Evolutionary conservation across 2,113 vertebrate genomes (phyloP), one percentile per base, ranked within the genome.

Genomic region (Thryonomys swinderianus): DNA sequence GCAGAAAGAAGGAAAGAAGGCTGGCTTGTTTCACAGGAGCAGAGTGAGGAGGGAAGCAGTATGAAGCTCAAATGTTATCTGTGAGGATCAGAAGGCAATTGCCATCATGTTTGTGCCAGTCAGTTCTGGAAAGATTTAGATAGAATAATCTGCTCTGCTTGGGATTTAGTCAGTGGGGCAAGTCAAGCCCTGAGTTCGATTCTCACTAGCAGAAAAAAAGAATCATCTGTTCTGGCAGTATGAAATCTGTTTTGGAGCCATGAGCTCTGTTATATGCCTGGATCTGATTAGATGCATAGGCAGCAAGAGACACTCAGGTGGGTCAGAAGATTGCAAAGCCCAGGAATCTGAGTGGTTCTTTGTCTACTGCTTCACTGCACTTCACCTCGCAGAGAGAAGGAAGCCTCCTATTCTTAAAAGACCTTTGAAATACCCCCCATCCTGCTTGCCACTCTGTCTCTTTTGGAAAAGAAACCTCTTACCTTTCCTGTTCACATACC

Each of bases 251-350:
- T 30, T 34, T 1, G 8, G 30, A 45, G 25, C 14, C 5, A 0
- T 45, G 23, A 6, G 9, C 5, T 27, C 48, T 34, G 3, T 27
- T 18, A 1, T 11, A 5, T 0, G 2, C 25, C 45, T 53, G 5
- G 40, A 53, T 55, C 78, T n/a, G 40, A 32, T 3, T 61, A 18
- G n/a, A 30, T 51, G 25, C 21, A 42, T 34, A 13, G 23, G 37
- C 20, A 32, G 57, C 42, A 13, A 42, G 5, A 20, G 55, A 80
- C 2, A 0, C 2, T 9, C 2, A 21, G 13, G 16, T 32, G 4
- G 40, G 40, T 51, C 42, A 13, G 9, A 55, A 66, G 48, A 32
- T 8, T 5, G 42, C 11, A 85, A 8, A 90, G 69, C 32, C 30
- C 4, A 4, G 16, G 48, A 40, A 9, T 61, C 51, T 87, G 61